Evolutionary conservation across 2,113 vertebrate species (phyloP), one percentile per base, ranked within the genome.

Genomic region (Spea bombifrons): DNA sequence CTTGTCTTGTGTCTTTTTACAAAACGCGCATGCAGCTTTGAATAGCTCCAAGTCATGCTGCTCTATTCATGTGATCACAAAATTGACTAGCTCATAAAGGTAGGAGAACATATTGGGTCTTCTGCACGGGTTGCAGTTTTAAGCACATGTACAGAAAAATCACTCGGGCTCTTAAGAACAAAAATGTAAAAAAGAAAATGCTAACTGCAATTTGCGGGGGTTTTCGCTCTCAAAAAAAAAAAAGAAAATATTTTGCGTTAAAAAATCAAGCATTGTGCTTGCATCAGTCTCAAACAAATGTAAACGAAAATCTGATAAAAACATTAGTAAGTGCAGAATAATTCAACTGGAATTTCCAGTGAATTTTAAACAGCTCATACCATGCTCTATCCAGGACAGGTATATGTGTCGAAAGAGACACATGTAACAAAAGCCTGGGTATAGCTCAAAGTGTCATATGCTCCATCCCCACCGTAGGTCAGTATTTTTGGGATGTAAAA

Each of bases 201-300:
- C 86, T 91, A 90, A 90, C 87, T 86, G 82, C 87, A 86, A 87
- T 86, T 85, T 89, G 85, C 87, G 71, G 55, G 72, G 30, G 64
- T 68, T 87, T 85, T 81, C 81, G 84, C 87, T 87, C 85, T 86
- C 86, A 89, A 81, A 85, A 78, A 81, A 91, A 94, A 91, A 94
- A 95, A 91, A 91, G 92, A 93, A 90, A 86, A 89, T 89, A 91
- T 89, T 92, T 93, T 89, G 91, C 89, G 71, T 91, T 93, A 90
- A 93, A 96, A 96, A 95, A 93, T 90, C 93, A 96, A 96, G 94
- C 95, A 85, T 96, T 96, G 94, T 97, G 94, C 94, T 96, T 96
- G 92, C 91, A 88, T 92, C 92, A 85, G 86, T 92, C 88, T 91
- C 83, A 91, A 94, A 94, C 91, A 89, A 94, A 96, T 89, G 88